Evolutionary conservation across 2,888 invertebrate species (phyloP).

Genomic region (Macrosoma leucophasiata): DNA sequence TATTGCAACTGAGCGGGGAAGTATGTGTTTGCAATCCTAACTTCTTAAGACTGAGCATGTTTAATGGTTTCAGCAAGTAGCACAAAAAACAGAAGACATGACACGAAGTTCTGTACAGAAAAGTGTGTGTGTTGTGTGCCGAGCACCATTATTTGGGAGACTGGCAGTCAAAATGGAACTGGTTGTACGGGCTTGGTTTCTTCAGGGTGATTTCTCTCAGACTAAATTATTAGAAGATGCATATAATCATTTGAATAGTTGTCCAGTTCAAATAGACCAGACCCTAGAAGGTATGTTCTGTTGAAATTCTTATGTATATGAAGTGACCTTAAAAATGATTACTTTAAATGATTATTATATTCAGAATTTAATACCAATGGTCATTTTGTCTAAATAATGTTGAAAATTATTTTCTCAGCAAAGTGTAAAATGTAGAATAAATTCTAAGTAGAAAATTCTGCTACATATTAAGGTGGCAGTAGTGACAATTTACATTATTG

Average conservation of each 20-base stretch:
- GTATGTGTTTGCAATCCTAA: too few species aligned
- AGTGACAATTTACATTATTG: neutral
- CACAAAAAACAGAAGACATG: slow-evolving; percentile 94
- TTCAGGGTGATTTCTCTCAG: slow-evolving; percentile 94
- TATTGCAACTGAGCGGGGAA: too few species aligned
- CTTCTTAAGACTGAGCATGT: too few species aligned
- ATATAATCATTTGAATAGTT: slow-evolving; percentile 92
- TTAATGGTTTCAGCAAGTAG: slow-evolving; percentile 81
- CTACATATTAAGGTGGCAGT: neutral
- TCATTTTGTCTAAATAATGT: too few species aligned
- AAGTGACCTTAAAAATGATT: too few species aligned
- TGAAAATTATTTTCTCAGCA: too few species aligned
- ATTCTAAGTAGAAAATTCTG: neutral
- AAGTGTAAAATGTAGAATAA: too few species aligned
- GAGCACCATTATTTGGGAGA: slow-evolving; percentile 93
- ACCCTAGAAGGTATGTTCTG: slow-evolving; percentile 57
- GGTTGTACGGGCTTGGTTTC: slow-evolving; percentile 98
- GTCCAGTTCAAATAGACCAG: slow-evolving; percentile 77
- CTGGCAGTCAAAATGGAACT: slow-evolving; percentile 96
- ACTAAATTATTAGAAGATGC: slow-evolving; percentile 93
- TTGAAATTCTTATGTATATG: neutral
- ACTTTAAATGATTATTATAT: too few species aligned
- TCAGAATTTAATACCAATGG: too few species aligned
- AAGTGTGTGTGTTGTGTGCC: slow-evolving; percentile 96
- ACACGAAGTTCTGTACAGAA: slow-evolving; percentile 98